These are phyloP conservation scores for Chirona hameri DNA, from an alignment of 2,888 invertebrate genomes.

Conservation along the genomic window DNA sequence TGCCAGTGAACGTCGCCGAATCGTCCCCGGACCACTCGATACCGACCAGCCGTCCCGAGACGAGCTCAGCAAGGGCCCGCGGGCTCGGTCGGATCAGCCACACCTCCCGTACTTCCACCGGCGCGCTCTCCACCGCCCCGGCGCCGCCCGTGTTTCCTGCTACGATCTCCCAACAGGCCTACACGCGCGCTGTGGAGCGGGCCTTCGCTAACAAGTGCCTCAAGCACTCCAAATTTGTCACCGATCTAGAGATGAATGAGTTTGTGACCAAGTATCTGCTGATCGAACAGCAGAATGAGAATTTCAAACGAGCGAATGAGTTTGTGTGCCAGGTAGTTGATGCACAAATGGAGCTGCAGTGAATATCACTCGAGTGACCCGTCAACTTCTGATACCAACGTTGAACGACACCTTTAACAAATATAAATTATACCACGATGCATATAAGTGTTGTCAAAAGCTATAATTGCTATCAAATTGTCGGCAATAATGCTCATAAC, in stretches of 20 bases:
- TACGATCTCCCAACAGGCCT: not conserved
- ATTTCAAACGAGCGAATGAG: not conserved
- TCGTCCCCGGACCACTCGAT: too few species aligned
- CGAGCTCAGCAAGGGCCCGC: too few species aligned
- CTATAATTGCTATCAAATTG: too few species aligned
- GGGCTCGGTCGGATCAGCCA: not conserved
- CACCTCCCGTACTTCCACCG: not conserved
- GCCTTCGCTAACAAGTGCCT: not conserved
- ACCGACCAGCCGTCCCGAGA: too few species aligned
- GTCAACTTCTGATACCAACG: too few species aligned
- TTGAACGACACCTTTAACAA: too few species aligned
- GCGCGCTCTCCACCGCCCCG: not conserved
- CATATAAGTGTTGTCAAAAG: too few species aligned
- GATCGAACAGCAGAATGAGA: not conserved
- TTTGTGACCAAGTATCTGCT: not conserved
- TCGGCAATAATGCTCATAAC: too few species aligned
- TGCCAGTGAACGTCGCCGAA: not conserved
- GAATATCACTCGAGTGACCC: too few species aligned
- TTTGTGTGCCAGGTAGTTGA: not conserved
- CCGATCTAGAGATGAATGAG: not conserved
- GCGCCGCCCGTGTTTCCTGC: not conserved
- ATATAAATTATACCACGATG: too few species aligned
- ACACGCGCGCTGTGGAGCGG: not conserved
- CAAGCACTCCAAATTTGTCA: not conserved
- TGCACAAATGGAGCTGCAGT: not conserved